phyloP scores from a whole-genome alignment of 2,113 vertebrate species.

The Calidris pygmaea region DNA sequence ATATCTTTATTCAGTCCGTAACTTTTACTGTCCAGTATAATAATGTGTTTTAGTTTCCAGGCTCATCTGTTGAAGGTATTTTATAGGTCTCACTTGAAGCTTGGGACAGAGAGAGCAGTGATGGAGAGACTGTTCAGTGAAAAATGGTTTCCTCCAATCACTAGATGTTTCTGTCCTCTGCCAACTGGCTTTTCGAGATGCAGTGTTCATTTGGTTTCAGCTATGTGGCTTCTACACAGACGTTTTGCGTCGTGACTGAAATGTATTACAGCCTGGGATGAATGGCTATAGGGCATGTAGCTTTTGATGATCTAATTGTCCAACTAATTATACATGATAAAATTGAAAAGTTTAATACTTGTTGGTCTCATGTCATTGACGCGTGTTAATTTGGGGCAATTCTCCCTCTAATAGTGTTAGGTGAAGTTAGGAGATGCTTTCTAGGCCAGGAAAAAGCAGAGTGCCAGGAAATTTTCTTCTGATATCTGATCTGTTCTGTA shows the following conservation, averaged over 20 bases:
- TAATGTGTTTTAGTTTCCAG: conserved; percentile 10
- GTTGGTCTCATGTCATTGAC: not conserved
- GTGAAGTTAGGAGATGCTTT: not conserved
- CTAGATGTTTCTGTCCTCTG: not conserved
- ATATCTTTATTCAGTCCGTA: conserved; percentile 42
- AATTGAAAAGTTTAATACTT: not conserved
- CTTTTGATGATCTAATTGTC: not conserved
- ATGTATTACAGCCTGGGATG: not conserved
- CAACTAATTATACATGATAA: not conserved
- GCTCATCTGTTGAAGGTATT: conserved; percentile 30
- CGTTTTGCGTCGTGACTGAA: not conserved
- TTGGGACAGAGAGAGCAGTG: not conserved
- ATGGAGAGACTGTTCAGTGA: not conserved
- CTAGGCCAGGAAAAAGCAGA: not conserved
- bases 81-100: conserved; percentile 2
- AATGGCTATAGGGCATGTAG: not conserved
- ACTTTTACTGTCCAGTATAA: conserved; percentile 28
- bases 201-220: not conserved
- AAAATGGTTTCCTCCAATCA: not conserved
- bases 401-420: not conserved
- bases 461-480: not conserved
- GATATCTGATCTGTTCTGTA: not conserved
- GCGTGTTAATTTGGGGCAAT: not conserved
- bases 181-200: not conserved
- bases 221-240: not conserved